These are phyloP conservation scores for Nothoprocta pentlandii DNA, from an alignment of 2,113 vertebrate species.

Conservation along the genomic window DNA sequence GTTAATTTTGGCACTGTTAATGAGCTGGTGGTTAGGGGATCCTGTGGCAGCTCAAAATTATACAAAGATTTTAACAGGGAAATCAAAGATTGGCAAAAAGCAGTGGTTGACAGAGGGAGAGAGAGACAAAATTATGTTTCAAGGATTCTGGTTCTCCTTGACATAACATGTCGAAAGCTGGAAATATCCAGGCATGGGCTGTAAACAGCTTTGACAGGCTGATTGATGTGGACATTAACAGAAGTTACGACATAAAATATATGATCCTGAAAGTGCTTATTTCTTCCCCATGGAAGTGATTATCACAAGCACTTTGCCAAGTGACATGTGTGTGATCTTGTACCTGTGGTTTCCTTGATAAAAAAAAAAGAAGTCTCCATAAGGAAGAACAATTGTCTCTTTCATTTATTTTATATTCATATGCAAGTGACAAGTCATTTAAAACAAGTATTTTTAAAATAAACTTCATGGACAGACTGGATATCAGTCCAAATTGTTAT, in stretches of 20 bases:
- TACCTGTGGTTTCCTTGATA: not conserved
- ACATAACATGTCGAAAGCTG: conserved; percentile 19
- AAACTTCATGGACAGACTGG: not conserved
- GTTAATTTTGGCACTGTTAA: not conserved
- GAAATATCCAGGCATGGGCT: conserved; percentile 21
- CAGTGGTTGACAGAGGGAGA: too few species aligned
- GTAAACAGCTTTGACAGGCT: conserved; percentile 55
- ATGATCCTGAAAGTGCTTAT: conserved; percentile 24
- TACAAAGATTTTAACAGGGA: not conserved
- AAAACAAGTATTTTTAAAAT: not conserved
- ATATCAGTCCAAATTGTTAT: not conserved
- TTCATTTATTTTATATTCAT: not conserved
- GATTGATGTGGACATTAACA: conserved; percentile 50
- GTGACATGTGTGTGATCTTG: not conserved
- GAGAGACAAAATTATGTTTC: not conserved
- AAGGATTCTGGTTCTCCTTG: conserved; percentile 37
- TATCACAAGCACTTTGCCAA: not conserved
- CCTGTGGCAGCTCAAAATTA: not conserved
- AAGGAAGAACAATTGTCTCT: not conserved
- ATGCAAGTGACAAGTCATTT: not conserved
- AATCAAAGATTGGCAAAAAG: not conserved
- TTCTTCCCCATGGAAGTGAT: conserved; percentile 42
- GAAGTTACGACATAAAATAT: conserved; percentile 26
- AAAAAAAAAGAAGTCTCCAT: not conserved
- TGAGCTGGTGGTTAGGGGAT: not conserved